phyloP scores from a whole-genome alignment of 2,888 invertebrate genomes.

The Amblyjoppa fuscipennis region DNA sequence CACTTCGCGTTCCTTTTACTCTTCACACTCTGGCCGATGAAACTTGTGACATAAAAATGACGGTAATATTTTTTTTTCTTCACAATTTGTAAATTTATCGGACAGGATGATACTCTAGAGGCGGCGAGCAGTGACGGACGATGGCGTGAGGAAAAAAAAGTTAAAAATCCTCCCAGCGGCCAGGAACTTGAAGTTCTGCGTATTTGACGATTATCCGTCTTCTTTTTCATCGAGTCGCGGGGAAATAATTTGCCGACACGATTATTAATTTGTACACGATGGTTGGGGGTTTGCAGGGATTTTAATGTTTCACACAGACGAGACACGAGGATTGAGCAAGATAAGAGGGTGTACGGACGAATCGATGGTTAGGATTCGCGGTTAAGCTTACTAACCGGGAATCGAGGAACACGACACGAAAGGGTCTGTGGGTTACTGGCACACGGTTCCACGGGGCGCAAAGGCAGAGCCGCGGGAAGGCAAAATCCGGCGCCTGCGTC shows the following conservation, averaged over 20 bases:
- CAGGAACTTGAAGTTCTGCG: background rate
- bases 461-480: conserved; percentile 76
- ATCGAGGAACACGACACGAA: conserved; percentile 76
- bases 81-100: background rate
- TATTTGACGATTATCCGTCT: background rate
- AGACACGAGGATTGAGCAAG: background rate
- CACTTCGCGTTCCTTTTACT: background rate
- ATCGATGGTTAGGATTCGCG: conserved; percentile 53
- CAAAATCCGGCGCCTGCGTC: conserved; percentile 74
- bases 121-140: background rate
- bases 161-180: background rate
- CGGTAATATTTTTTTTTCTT: background rate
- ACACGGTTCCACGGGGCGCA: conserved; percentile 80
- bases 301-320: conserved; percentile 6
- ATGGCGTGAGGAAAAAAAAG: background rate
- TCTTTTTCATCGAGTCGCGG: background rate
- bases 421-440: conserved; percentile 84
- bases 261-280: conserved; percentile 1
- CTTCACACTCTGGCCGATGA: background rate
- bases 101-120: background rate
- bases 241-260: background rate
- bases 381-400: conserved; percentile 81
- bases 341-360: conserved; percentile 4
- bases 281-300: background rate
- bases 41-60: conserved; percentile 15